Percentiles rank a stretch among this genome's conserved stretches.
These are phyloP conservation scores for Podarcis lilfordi DNA, from an alignment of 2,797 vertebrate genomes.

Conservation along the genomic window DNA sequence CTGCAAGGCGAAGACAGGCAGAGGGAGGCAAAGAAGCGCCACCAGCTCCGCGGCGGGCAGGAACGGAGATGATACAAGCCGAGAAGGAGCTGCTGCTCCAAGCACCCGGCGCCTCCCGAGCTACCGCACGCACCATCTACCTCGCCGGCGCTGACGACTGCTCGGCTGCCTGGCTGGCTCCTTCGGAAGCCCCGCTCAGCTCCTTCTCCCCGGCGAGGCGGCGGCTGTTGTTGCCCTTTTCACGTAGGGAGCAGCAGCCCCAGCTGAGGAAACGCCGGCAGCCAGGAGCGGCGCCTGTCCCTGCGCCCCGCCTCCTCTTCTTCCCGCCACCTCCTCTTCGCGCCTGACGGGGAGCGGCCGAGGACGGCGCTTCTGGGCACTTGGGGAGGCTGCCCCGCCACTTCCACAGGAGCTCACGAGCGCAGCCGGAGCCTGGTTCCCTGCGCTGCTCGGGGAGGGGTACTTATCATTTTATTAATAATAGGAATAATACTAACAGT, in stretches of 20 bases:
- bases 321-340: neutral
- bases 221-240: constrained; percentile 12
- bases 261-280: neutral
- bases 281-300: constrained; percentile 2
- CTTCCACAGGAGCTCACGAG: too few relatives aligned
- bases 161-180: neutral
- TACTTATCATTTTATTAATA: too few relatives aligned
- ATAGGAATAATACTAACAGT: too few relatives aligned
- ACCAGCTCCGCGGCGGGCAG: neutral
- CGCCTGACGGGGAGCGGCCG: neutral
- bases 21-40: neutral
- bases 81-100: neutral
- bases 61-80: neutral
- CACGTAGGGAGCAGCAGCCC: neutral
- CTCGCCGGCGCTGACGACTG: neutral
- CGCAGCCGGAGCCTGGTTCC: too few relatives aligned
- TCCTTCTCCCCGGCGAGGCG: neutral
- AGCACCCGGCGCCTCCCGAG: constrained; percentile 1
- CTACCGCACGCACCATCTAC: neutral
- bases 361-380: neutral
- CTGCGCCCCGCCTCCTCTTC: neutral
- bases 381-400: too few relatives aligned
- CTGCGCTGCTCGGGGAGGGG: too few relatives aligned
- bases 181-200: neutral
- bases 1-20: neutral